Base-by-base conservation (phyloP, 2,113 vertebrate species). In the Emydura subglobosa region DNA sequence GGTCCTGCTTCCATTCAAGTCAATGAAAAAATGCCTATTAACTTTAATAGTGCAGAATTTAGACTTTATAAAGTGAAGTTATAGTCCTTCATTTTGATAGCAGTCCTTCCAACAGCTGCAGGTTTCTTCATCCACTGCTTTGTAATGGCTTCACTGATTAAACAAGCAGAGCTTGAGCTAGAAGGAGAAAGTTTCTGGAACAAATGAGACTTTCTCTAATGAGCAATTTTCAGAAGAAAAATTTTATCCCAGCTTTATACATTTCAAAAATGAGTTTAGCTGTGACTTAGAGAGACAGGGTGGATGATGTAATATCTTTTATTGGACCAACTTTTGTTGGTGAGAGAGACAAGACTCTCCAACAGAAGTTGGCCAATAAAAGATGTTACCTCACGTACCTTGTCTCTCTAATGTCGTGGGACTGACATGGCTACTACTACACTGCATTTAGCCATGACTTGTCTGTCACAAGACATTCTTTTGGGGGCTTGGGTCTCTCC, bases 151-250 rank as follows among this genome's bases (percentile, higher is more conserved):
- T 86, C 39, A 10, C 7, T 86, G 53, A 19, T 87, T 54, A 85
- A 47, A 86, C 94, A 65, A 82, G 61, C 34, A 72, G 51, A 92
- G 55, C 42, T 94, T 96, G 89, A 94, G 7, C 34, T 59, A 90
- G 25, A 96, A 91, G n/a, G 54, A 88, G 88, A 87, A 53, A 13
- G 10, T 87, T 96, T 94, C 79, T 94, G 68, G 49, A 95, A 83
- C 31, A 7, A 96, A 94, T 74, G 21, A 91, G 54, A 72, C 80
- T 80, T 83, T 85, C 79, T 97, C 39, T 87, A 87, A 44, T 90
- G 78, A 86, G 53, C 6, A 85, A 2, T 91, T 87, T 93, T 94
- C 14, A 79, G 47, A 49, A 57, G 11, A 51, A 82, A 85, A 57
- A n/a, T 65, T 34, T 90, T 74, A n/a, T 13, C 44, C 14, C 83